A percentile compares a stretch with the other conserved stretches of the same genome.
phyloP scores from a whole-genome alignment of 2,888 invertebrate genomes.

The Nomada goodeniana region DNA sequence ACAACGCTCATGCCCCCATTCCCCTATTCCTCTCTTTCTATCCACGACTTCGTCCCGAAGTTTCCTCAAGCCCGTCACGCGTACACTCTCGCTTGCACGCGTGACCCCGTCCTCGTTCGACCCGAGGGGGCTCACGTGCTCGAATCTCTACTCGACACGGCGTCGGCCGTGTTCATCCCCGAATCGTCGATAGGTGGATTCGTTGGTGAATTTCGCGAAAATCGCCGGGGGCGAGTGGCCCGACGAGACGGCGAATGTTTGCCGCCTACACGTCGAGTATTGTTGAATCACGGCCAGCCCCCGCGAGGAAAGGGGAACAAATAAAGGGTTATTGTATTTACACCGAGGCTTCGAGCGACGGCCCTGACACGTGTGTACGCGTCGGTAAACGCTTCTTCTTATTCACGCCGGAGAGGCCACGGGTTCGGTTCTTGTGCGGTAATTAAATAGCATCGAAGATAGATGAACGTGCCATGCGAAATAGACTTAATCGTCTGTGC shows the following conservation, averaged over 20 bases:
- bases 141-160: slow-evolving; percentile 30
- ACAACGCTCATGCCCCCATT: slow-evolving; percentile 58
- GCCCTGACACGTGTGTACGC: slow-evolving; percentile 63
- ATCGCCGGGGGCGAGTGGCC: slow-evolving; percentile 74
- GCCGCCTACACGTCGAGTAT: slow-evolving; percentile 79
- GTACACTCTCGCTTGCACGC: slow-evolving; percentile 47
- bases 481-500: too few species aligned
- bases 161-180: slow-evolving; percentile 29
- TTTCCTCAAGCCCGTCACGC: slow-evolving; percentile 54
- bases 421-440: too few species aligned
- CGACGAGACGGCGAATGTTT: slow-evolving; percentile 76
- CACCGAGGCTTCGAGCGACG: slow-evolving; percentile 76
- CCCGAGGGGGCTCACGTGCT: slow-evolving; percentile 28
- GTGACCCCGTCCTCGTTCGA: slow-evolving; percentile 39
- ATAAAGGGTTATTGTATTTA: slow-evolving; percentile 85
- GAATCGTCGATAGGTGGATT: slow-evolving; percentile 60
- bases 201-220: slow-evolving; percentile 74
- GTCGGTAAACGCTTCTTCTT: slow-evolving; percentile 50
- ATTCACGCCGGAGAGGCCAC: slow-evolving; percentile 10
- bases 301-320: slow-evolving; percentile 77
- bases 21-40: slow-evolving; percentile 24
- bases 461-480: too few species aligned
- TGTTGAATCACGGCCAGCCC: slow-evolving; percentile 82
- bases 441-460: too few species aligned
- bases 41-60: slow-evolving; percentile 42